A percentile compares a stretch with the other conserved stretches of the same genome.
Conservation (phyloP, 2,888 invertebrate species). For the Junonia oenone region DNA sequence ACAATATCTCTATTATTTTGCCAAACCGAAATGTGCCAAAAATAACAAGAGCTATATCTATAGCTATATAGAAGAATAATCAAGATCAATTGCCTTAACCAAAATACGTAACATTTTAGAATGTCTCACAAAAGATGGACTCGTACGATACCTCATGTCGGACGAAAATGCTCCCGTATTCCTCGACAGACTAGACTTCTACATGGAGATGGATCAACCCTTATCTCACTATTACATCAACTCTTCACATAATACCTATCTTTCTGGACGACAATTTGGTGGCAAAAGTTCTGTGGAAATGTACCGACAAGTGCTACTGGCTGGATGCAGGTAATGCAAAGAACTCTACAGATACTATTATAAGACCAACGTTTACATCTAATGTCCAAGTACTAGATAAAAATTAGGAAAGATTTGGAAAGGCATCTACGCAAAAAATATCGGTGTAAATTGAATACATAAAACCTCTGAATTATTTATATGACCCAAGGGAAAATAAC, state of each 20-base stretch:
- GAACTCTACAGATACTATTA: conserved; percentile 95
- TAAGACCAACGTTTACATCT: too few species aligned
- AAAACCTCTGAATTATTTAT: too few species aligned
- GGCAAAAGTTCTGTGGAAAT: conserved; percentile 99
- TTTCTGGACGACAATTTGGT: conserved; percentile 97
- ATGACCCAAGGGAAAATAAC: too few species aligned
- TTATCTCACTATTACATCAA: conserved; percentile 99
- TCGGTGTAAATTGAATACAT: too few species aligned
- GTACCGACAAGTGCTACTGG: conserved; percentile 97
- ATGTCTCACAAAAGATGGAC: conserved; percentile 94
- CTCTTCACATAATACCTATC: conserved; percentile 97
- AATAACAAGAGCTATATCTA: too few species aligned
- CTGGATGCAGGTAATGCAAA: conserved; percentile 96
- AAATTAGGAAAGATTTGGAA: too few species aligned
- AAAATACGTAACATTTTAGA: conserved; percentile 76
- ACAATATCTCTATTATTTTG: too few species aligned
- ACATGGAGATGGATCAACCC: conserved; percentile 99
- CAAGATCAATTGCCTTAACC: neutral
- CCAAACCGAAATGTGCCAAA: too few species aligned
- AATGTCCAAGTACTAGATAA: too few species aligned
- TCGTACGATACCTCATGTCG: conserved; percentile 99
- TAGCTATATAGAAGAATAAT: too few species aligned
- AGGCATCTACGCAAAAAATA: too few species aligned
- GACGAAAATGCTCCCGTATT: conserved; percentile 99
- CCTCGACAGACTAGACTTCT: conserved; percentile 96